phyloP scores from a whole-genome alignment of 64 coral and sea anemone species.

The Porites australiensis region DNA sequence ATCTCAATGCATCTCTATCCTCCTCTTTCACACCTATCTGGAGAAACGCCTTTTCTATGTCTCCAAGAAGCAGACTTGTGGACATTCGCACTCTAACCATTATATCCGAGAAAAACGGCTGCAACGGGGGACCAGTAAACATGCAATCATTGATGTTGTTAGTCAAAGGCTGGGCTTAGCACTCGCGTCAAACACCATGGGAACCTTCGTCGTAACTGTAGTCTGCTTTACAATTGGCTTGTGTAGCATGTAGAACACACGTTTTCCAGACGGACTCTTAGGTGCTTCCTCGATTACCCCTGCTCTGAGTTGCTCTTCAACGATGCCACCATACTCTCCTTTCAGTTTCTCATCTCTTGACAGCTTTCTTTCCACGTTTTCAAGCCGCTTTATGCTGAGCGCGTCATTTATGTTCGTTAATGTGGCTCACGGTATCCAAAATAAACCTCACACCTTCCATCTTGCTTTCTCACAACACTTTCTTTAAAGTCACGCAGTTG shows the following conservation, averaged over 20 bases:
- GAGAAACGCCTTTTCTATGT: too few relatives aligned
- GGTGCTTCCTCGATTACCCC: not conserved
- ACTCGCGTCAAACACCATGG: conserved; percentile 33
- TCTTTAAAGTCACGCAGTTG: too few relatives aligned
- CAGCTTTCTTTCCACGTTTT: conserved; percentile 9
- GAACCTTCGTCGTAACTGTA: not conserved
- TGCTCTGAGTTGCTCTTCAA: conserved; percentile 22
- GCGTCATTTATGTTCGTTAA: not conserved
- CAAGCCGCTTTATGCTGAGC: conserved; percentile 9
- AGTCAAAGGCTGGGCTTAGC: not conserved
- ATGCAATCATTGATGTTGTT: conserved; percentile 41
- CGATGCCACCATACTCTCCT: conserved; percentile 34
- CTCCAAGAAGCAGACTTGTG: too few relatives aligned
- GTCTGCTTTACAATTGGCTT: conserved; percentile 47
- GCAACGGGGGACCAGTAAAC: conserved; percentile 22
- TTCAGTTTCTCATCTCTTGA: conserved; percentile 2
- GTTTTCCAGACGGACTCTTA: not conserved
- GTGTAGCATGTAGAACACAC: conserved; percentile 54
- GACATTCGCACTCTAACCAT: too few relatives aligned
- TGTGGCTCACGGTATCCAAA: not conserved
- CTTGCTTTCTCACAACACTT: too few relatives aligned
- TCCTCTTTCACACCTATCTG: too few relatives aligned
- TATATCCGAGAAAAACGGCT: not conserved
- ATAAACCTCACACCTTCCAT: too few relatives aligned
- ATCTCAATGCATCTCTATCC: too few relatives aligned